Conservation (phyloP, 2,797 vertebrate genomes). For the Acanthornis magna region DNA sequence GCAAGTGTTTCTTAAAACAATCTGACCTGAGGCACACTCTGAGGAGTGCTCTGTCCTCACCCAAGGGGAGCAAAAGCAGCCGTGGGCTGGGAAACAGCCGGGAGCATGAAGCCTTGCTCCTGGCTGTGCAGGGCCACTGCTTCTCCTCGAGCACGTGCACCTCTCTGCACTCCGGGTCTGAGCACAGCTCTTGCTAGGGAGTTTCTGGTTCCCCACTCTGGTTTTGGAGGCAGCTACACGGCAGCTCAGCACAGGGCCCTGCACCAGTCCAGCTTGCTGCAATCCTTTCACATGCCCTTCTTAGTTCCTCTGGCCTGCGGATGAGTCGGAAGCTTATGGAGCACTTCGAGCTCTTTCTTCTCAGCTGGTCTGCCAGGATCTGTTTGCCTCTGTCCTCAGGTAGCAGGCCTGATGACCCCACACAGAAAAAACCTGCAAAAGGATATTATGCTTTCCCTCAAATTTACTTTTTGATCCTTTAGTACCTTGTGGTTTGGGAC, state of each 20-base stretch:
- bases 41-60: not conserved
- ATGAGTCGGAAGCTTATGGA: not conserved
- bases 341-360: not conserved
- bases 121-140: not conserved
- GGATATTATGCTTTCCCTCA: not conserved
- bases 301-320: not conserved
- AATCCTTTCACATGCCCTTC: rapidly evolving
- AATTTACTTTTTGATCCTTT: not conserved
- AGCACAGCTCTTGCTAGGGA: not conserved
- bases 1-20: not conserved
- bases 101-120: not conserved
- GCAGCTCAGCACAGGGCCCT: not conserved
- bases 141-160: rapidly evolving
- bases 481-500: not conserved
- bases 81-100: not conserved
- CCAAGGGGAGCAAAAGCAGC: not conserved
- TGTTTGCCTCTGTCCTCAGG: not conserved
- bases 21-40: not conserved
- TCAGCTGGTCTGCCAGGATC: not conserved
- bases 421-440: not conserved
- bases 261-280: not conserved
- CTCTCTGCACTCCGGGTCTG: not conserved
- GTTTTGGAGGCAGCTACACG: not conserved
- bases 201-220: not conserved
- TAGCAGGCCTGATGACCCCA: not conserved